Evolutionary conservation across 2,113 vertebrate species (phyloP).

Genomic region (Agelaius phoeniceus): DNA sequence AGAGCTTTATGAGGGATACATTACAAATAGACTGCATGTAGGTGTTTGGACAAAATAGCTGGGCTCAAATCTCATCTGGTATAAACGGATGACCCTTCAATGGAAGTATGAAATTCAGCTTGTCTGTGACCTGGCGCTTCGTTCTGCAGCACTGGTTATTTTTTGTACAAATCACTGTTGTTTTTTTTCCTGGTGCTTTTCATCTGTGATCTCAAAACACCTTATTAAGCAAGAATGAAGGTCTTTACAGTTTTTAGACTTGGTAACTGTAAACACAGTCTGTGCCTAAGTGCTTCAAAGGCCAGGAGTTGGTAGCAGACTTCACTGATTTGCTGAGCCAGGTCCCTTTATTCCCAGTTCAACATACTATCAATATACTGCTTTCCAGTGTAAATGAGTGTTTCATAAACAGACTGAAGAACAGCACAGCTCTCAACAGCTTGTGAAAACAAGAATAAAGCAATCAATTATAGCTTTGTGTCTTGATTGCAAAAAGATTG

Average conservation of each 20-base stretch:
- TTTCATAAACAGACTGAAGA: slow-evolving; percentile 8
- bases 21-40: slow-evolving; percentile 13
- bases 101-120: background rate
- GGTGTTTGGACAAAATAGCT: background rate
- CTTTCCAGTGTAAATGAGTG: background rate
- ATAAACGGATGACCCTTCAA: background rate
- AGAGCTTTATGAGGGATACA: background rate
- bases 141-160: background rate
- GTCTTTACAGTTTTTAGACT: background rate
- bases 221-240: background rate
- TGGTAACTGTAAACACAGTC: background rate
- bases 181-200: background rate
- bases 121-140: background rate
- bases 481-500: slow-evolving; percentile 3
- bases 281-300: background rate
- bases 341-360: background rate
- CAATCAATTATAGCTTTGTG: background rate
- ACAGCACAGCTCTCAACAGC: background rate
- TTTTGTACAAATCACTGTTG: background rate
- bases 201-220: background rate
- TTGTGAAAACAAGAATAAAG: slow-evolving; percentile 22
- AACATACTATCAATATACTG: background rate
- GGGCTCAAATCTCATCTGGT: background rate
- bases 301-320: background rate
- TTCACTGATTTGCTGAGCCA: background rate